Conservation (phyloP, 2,888 invertebrate genomes). For the Rhagium mordax region DNA sequence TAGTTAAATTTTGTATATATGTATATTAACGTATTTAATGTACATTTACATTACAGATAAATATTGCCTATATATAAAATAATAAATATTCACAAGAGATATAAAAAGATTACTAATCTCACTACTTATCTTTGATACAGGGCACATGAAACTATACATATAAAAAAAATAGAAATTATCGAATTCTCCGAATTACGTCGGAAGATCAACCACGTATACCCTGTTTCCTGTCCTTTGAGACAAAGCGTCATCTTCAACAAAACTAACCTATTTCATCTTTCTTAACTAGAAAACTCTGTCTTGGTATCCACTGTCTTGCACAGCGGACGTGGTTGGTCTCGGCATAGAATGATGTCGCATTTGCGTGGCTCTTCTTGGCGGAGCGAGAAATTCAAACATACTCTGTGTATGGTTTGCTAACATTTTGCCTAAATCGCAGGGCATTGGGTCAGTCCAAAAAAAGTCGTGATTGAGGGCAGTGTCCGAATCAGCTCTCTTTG, state of each 20-base stretch:
- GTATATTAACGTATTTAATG: too few relatives aligned
- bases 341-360: conserved; percentile 77
- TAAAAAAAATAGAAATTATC: too few relatives aligned
- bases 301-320: conserved; percentile 87
- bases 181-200: too few relatives aligned
- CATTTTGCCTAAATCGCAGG: conserved; percentile 92
- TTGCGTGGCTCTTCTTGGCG: conserved; percentile 81
- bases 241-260: not conserved
- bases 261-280: not conserved
- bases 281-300: conserved; percentile 83
- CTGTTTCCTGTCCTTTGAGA: not conserved
- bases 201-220: too few relatives aligned
- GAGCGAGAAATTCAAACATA: conserved; percentile 95
- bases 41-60: too few relatives aligned
- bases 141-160: too few relatives aligned
- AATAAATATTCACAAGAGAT: not conserved
- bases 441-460: conserved; percentile 99
- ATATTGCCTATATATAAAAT: not conserved
- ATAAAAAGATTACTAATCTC: too few relatives aligned
- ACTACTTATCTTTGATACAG: not conserved
- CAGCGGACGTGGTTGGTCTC: conserved; percentile 71
- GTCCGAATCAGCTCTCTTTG: conserved; percentile 90
- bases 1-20: too few relatives aligned
- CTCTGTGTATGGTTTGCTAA: conserved; percentile 90
- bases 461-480: conserved; percentile 97